Conservation (phyloP, 2,113 vertebrate species). For the Actinemys pallida region DNA sequence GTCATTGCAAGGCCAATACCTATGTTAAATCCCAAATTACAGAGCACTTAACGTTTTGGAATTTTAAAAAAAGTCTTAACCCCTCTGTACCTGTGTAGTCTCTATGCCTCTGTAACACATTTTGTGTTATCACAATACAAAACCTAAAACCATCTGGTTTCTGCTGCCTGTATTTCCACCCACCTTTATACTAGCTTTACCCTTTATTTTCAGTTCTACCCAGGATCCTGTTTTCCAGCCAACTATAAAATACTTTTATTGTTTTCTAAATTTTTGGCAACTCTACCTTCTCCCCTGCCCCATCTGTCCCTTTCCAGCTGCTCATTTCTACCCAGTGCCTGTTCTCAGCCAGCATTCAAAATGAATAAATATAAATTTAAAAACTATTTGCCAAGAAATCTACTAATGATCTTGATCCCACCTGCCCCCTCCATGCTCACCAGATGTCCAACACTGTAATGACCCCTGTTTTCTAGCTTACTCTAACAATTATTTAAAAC, state of each 20-base stretch:
- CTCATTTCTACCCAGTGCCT: conserved; percentile 33
- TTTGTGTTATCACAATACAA: background rate
- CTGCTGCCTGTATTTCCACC: background rate
- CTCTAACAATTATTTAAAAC: background rate
- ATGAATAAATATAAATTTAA: conserved; percentile 19
- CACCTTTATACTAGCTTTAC: background rate
- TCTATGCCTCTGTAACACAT: background rate
- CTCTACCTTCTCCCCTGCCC: background rate
- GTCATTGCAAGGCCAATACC: background rate
- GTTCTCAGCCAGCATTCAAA: conserved; percentile 29
- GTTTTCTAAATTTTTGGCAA: conserved; percentile 42
- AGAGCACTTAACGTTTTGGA: background rate
- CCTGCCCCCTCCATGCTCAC: conserved; percentile 20
- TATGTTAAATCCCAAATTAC: background rate
- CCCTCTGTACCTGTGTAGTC: background rate
- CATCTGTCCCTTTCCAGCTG: conserved; percentile 59
- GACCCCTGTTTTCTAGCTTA: background rate
- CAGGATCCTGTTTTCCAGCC: background rate
- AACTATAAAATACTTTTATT: conserved; percentile 10
- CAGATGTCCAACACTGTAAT: background rate
- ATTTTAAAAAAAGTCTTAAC: no score
- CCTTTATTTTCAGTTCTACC: background rate
- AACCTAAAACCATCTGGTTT: background rate
- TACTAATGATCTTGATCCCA: conserved; percentile 7
- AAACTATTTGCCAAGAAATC: conserved; percentile 39